Evolutionary conservation across 2,113 vertebrate genomes (phyloP), one percentile per base, ranked within the genome.

Genomic region (Hystrix brachyura): DNA sequence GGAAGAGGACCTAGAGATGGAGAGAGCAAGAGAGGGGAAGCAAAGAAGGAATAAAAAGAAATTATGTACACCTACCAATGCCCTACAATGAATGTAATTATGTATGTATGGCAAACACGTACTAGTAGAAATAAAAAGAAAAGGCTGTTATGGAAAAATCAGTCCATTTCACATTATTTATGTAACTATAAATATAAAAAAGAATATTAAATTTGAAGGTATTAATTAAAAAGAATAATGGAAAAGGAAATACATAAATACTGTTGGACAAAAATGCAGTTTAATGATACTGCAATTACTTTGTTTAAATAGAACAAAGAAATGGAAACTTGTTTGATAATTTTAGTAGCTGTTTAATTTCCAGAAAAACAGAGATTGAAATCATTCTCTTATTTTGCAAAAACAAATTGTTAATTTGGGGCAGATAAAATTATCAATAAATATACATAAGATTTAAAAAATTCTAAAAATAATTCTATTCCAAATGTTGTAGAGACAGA

Each of bases 401-500:
- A 32, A 80, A 6, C 57, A 79, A 14, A 34, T n/a, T 83, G 64
- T 72, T 92, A 87, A 82, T 72, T 71, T 90, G 25, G 3, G 18
- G 19, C 86, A 94, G 59, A 18, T 90, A 21, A 27, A 86, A 38
- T 84, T 95, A 21, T 76, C 21, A 84, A 60, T 43, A 78, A 84
- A 64, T 51, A 60, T 53, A 7, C 14, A 59, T 76, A 96, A 83
- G 11, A 19, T 79, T 91, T 84, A 79, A 90, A 19, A 65, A 82
- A 86, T 62, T 92, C 34, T 79, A 72, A 87, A 82, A 84, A 60
- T 71, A 83, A 90, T 93, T 87, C 60, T 91, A 80, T 79, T 93
- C 88, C 34, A 94, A 43, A 69, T 69, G 5, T 46, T 74, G 29
- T 87, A 87, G 57, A 83, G 27, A 59, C 14, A 80, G 69, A 91